Evolutionary conservation across 2,113 vertebrate genomes (phyloP).

Genomic region (Antechinus flavipes): DNA sequence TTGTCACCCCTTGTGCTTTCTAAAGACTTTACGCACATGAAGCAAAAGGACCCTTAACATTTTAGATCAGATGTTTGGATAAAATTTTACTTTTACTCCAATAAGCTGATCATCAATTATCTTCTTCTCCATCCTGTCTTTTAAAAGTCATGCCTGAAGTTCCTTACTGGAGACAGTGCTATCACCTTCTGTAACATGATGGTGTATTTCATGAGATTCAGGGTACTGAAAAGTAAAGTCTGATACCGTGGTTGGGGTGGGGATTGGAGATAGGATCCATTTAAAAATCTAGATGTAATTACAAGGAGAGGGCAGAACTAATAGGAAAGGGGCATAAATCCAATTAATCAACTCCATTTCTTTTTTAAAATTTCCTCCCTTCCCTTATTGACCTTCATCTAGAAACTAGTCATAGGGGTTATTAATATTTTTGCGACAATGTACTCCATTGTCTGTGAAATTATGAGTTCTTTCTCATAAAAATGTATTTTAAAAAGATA

Average conservation of each 20-base stretch:
- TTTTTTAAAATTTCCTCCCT: background rate
- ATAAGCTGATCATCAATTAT: background rate
- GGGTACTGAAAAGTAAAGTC: background rate
- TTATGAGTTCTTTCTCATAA: background rate
- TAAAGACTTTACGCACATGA: background rate
- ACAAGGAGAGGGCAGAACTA: background rate
- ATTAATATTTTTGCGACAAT: background rate
- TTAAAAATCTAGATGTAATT: background rate
- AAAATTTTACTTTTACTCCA: background rate
- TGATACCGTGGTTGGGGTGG: background rate
- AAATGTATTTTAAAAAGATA: background rate
- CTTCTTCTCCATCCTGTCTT: background rate
- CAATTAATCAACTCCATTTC: background rate
- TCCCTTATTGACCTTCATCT: background rate
- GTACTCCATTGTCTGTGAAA: background rate
- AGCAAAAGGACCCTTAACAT: background rate
- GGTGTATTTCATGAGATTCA: background rate
- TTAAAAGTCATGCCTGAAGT: background rate
- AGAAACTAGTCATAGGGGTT: background rate
- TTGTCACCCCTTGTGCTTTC: background rate
- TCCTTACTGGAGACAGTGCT: background rate
- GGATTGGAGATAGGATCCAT: background rate
- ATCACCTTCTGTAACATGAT: background rate
- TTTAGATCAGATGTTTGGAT: background rate
- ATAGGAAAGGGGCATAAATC: background rate